These are phyloP conservation scores for Leucosticte australis DNA, from an alignment of 2,113 vertebrate species.

Conservation along the genomic window DNA sequence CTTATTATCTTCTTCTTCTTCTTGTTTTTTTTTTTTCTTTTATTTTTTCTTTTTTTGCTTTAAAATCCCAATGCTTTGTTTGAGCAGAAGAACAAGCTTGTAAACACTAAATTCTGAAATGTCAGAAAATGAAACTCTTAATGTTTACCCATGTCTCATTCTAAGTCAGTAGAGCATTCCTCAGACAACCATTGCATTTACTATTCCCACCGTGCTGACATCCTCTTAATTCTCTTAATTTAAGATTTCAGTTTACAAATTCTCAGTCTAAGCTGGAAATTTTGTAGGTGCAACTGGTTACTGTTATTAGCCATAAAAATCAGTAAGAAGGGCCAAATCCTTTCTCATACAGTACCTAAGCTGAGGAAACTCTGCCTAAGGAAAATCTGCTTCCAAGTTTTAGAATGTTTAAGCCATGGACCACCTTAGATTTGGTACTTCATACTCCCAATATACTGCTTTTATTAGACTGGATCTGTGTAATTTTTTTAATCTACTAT, in stretches of 20 bases:
- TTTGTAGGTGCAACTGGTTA: neutral
- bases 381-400: neutral
- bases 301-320: neutral
- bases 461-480: neutral
- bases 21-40: too few relatives aligned
- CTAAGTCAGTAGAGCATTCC: neutral
- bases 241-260: neutral
- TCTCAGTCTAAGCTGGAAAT: neutral
- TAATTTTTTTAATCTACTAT: neutral
- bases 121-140: neutral
- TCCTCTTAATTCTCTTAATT: neutral
- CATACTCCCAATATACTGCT: neutral
- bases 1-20: neutral
- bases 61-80: neutral
- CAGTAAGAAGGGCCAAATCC: neutral
- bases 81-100: neutral
- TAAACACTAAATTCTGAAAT: neutral
- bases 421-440: neutral
- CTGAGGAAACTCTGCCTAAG: neutral
- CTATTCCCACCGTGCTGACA: neutral
- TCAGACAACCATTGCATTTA: neutral
- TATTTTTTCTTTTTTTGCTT: neutral
- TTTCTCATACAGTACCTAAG: neutral
- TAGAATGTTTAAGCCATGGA: accelerated
- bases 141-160: neutral